Base-by-base conservation (phyloP, 1,140 invertebrate species). In the Notospermus geniculatus region DNA sequence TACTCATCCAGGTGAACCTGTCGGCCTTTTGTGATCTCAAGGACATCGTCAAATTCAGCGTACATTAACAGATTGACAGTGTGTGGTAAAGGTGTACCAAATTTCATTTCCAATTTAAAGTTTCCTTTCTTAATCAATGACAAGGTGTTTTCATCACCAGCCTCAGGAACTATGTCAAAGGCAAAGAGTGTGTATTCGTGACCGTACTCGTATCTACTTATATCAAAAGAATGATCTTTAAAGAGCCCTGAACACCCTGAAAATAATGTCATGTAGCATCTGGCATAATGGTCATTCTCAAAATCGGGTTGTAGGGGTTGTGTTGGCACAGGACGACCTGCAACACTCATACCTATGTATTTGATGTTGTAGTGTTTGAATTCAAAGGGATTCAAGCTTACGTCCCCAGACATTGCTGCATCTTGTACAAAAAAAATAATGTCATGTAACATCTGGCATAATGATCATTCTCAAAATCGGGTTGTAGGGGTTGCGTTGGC, bases 11-110 rank as follows among this genome's bases (percentile, higher is more conserved):
- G 4, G 46, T 7, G 19, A 50, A 50, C 5, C 4, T 19, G n/a
- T 19, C 5, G 5, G 5, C n/a, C 46, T 50, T 50, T 50, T 5
- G 46, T 5, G 25, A 50, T n/a, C 25, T 50, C 46, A 9, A 50
- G n/a, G 19, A 50, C 46, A 23, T 50, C 46, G n/a, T 50, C 46
- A 50, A 50, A 50, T 5, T 50, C 25, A n/a, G 46, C 46, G 46
- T 50, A 50, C 4, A 50, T 9, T 50, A 50, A n/a, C 25, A 50
- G n/a, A 50, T 50, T 50, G 25, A 50, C 25, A 7, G n/a, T 50
- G 4, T 50, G 5, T 5, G 46, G 5, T 50, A 50, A 27, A 5
- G 46, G 5, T 50, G 4, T n/a, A 23, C 5, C n/a, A 50, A 50
- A 50, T 5, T 50, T 4, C 5, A 50, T 23, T 50, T 7, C 46